Evolutionary conservation across 2,797 vertebrate genomes (phyloP), one percentile per base, ranked within the genome.

Genomic region (Gadopsis marmoratus): DNA sequence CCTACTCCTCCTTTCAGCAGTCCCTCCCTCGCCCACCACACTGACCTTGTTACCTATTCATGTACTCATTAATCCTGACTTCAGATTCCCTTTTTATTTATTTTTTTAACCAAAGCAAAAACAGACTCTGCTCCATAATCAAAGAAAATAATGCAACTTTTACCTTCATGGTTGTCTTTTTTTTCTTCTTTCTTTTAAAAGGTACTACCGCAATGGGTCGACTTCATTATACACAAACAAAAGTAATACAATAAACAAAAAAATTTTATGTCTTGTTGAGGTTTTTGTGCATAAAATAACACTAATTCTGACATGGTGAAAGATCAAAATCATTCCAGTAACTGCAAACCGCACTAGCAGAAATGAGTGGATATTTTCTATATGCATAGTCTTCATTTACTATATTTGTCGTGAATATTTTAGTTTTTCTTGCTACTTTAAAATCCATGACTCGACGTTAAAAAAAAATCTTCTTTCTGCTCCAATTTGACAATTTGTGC

Each of bases 31-130:
- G 2, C 19, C 43, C 31, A 48, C 45, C 68, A 29, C 48, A 3
- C 5, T 75, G 73, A 85, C 78, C 76, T 79, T 79, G 76, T 5
- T 70, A 43, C 39, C 39, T 29, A 4, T 41, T 58, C 31, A 54
- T 67, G 47, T 21, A 31, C 53, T 78, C 71, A 26, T 61, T 53
- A 74, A 71, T 81, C 58, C 21, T 26, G 12, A 31, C 21, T 74
- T 62, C 1, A 83, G 4, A 70, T 71, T 62, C 4, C 33, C 16
- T 55, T 48, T 59, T 67, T 37, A 2, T 35, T 37, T 7, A 13
- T 47, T 65, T 76, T 65, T 64, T 63, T 13, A 9, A 16, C n/a
- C 1, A 0, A 21, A 47, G 23, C 3, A 59, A n/a, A 56, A 1
- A 21, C 26, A 51, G 0, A 45, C 13, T 19, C 17, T 23, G 54